Evolutionary conservation across 2,888 invertebrate species (phyloP).

Genomic region (Clostera curtula): DNA sequence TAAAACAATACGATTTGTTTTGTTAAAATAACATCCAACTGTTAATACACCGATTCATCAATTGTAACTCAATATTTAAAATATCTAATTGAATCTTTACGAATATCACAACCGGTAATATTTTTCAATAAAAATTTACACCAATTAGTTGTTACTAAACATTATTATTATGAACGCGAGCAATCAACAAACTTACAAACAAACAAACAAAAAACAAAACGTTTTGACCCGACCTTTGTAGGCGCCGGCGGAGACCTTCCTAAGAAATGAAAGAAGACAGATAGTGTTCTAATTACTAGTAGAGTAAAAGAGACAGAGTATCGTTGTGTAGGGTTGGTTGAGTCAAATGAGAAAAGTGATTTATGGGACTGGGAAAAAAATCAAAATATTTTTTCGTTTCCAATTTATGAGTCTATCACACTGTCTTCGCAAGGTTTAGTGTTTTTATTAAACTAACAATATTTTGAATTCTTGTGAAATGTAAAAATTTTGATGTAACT

Average conservation of each 20-base stretch:
- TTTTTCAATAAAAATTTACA: conserved; percentile 68
- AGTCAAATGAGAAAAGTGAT: conserved; percentile 6
- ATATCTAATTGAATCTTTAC: conserved; percentile 2
- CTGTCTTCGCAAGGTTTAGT: too few relatives aligned
- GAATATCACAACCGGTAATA: conserved; percentile 20
- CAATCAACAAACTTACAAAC: conserved; percentile 58
- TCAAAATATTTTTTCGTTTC: too few relatives aligned
- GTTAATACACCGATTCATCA: conserved; percentile 6
- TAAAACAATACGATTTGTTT: too few relatives aligned
- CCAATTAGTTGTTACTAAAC: conserved; percentile 66
- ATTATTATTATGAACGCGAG: conserved; percentile 61
- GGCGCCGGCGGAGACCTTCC: conserved; percentile 48
- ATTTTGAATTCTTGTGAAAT: too few relatives aligned
- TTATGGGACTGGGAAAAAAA: conserved; percentile 2
- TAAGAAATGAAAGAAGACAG: conserved; percentile 27
- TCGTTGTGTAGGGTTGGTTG: conserved; percentile 15
- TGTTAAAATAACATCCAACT: too few relatives aligned
- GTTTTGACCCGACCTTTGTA: conserved; percentile 65
- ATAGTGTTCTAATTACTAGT: conserved; percentile 9
- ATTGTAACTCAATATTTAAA: too few relatives aligned
- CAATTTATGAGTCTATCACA: too few relatives aligned
- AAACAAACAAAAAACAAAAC: conserved; percentile 54
- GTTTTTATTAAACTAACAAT: too few relatives aligned
- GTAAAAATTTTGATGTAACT: too few relatives aligned
- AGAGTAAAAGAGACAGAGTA: conserved; percentile 18